phyloP scores from a whole-genome alignment of 2,797 vertebrate species.

The Chelidonichthys spinosus region DNA sequence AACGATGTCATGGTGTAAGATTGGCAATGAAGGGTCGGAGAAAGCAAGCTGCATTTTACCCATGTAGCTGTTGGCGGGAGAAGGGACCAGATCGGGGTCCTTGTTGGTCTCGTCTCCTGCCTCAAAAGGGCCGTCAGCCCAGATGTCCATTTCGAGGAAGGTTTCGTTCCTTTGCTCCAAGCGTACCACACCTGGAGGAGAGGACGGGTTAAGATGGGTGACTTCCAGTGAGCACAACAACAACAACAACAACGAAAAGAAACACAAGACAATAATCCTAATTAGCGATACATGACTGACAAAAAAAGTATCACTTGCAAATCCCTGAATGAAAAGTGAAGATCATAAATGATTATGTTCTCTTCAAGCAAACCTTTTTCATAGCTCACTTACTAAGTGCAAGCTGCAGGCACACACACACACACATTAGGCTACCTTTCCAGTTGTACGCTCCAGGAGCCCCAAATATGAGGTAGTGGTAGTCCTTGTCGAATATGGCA shows the following conservation, averaged over 20 bases:
- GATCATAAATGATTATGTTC: background rate
- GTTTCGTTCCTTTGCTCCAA: constrained; percentile 92
- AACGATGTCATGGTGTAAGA: background rate
- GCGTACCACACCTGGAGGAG: constrained; percentile 89
- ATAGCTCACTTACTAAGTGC: background rate
- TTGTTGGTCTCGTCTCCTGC: constrained; percentile 87
- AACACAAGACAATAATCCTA: constrained; percentile 23
- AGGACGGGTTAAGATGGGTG: background rate
- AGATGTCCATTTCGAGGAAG: constrained; percentile 86
- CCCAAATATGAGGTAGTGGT: constrained; percentile 94
- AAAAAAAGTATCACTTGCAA: constrained; percentile 5
- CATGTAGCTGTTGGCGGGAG: constrained; percentile 94
- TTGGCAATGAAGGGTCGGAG: background rate
- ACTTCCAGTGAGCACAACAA: too few species aligned
- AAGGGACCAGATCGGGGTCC: constrained; percentile 87
- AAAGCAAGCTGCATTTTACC: constrained; percentile 82
- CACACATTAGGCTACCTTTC: constrained; percentile 90
- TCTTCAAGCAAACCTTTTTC: background rate
- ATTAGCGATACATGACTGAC: constrained; percentile 10
- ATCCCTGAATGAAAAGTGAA: constrained; percentile 1
- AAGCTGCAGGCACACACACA: background rate
- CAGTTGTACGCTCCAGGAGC: constrained; percentile 97
- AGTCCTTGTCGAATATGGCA: constrained; percentile 92
- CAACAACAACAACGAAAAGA: background rate
- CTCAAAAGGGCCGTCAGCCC: constrained; percentile 93